phyloP scores from a whole-genome alignment of 2,888 invertebrate species.

The Drosophila percnosoma region DNA sequence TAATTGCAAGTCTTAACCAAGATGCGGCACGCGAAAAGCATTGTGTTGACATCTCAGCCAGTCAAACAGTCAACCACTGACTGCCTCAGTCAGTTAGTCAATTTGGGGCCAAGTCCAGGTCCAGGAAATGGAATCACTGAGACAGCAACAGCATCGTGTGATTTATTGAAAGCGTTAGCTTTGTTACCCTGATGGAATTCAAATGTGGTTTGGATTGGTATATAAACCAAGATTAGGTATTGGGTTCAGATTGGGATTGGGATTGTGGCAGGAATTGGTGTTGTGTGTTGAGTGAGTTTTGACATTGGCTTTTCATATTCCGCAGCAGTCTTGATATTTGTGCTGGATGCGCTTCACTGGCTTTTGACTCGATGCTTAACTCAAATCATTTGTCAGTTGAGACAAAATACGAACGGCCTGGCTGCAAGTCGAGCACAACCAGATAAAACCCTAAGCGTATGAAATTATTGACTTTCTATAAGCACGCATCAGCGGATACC shows the following conservation, averaged over 20 bases:
- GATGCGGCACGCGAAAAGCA: slow-evolving; percentile 34
- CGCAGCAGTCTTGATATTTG: slow-evolving; percentile 65
- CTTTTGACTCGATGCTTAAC: slow-evolving; percentile 61
- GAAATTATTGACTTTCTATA: slow-evolving; percentile 75
- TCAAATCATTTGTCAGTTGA: slow-evolving; percentile 74
- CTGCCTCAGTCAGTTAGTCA: slow-evolving; percentile 19
- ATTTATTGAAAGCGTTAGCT: slow-evolving; percentile 68
- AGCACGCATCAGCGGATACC: slow-evolving; percentile 66
- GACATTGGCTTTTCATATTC: neutral
- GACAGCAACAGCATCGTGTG: slow-evolving; percentile 10
- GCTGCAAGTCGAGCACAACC: slow-evolving; percentile 39
- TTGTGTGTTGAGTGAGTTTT: neutral
- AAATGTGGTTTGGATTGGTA: slow-evolving; percentile 43
- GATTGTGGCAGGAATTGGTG: neutral
- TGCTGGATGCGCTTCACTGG: slow-evolving; percentile 61
- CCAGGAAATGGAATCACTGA: neutral
- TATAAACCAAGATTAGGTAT: slow-evolving; percentile 19
- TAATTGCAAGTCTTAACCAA: slow-evolving; percentile 65
- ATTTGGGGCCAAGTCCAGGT: neutral
- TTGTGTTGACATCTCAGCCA: slow-evolving; percentile 64
- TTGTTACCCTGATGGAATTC: slow-evolving; percentile 44
- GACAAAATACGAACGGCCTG: slow-evolving; percentile 65
- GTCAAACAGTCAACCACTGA: slow-evolving; percentile 33
- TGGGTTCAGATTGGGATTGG: slow-evolving; percentile 6
- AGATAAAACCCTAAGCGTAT: slow-evolving; percentile 70